Evolutionary conservation across 2,113 vertebrate genomes (phyloP).

Genomic region (Larimichthys crocea): DNA sequence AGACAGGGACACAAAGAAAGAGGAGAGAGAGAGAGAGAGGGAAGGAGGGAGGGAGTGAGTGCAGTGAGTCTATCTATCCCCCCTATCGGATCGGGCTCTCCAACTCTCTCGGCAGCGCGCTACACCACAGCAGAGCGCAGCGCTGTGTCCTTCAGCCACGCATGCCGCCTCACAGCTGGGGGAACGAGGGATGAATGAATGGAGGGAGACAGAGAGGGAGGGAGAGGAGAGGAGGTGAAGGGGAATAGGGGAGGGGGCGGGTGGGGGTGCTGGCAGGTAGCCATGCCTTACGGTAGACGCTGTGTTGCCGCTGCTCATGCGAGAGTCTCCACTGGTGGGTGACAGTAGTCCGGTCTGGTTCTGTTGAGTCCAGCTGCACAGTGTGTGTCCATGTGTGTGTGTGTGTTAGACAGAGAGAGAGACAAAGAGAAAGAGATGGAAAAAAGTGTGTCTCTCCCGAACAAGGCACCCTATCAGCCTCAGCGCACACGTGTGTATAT

Average conservation of each 20-base stretch:
- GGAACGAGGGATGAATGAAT: slow-evolving; percentile 75
- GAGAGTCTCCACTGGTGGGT: slow-evolving; percentile 55
- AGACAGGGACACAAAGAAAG: slow-evolving; percentile 45
- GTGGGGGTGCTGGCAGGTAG: slow-evolving; percentile 55
- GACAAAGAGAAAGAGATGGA: neutral
- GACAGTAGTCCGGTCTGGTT: slow-evolving; percentile 60
- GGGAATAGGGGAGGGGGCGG: neutral
- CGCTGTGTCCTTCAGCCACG: slow-evolving; percentile 82
- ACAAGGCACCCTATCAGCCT: slow-evolving; percentile 48
- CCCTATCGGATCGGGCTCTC: slow-evolving; percentile 58
- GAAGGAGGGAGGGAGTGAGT: slow-evolving; percentile 48
- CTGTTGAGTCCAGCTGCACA: slow-evolving; percentile 48
- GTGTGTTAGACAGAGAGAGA: neutral
- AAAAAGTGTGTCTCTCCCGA: slow-evolving; percentile 13
- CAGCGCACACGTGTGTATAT: slow-evolving; percentile 37
- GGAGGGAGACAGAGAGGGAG: slow-evolving; percentile 45
- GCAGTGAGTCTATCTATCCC: slow-evolving; percentile 67
- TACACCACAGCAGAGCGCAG: slow-evolving; percentile 64
- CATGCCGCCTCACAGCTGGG: slow-evolving; percentile 68
- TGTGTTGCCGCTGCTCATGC: slow-evolving; percentile 26
- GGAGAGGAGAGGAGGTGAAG: slow-evolving; percentile 25
- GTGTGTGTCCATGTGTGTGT: slow-evolving; percentile 17
- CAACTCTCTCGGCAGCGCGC: slow-evolving; percentile 68
- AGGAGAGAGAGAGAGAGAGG: slow-evolving; percentile 20
- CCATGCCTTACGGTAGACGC: slow-evolving; percentile 54